Evolutionary conservation across 2,797 vertebrate genomes (phyloP).

Genomic region (Sylvia borin): DNA sequence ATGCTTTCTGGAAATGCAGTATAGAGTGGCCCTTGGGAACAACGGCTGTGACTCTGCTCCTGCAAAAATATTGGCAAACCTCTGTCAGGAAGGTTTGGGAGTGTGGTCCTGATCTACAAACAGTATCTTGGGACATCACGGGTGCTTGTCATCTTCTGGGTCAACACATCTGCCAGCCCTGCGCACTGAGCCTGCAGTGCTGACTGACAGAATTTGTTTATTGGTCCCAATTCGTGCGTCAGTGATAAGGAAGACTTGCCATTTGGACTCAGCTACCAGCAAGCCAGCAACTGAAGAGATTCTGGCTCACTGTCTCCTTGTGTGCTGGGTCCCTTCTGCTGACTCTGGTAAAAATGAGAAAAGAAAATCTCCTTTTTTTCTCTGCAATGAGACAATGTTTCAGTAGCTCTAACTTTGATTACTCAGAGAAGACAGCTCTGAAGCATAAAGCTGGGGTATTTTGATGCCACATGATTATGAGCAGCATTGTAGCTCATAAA

Average conservation of each 20-base stretch:
- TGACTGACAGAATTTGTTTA: not conserved
- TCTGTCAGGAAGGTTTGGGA: not conserved
- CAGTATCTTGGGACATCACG: not conserved
- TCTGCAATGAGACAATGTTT: not conserved
- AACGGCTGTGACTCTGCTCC: not conserved
- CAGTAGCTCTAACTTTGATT: not conserved
- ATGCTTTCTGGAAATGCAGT: not conserved
- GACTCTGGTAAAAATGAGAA: not conserved
- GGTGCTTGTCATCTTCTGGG: not conserved
- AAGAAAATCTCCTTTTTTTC: not conserved
- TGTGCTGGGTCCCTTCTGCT: not conserved
- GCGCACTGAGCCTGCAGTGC: not conserved
- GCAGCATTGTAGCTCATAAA: not conserved
- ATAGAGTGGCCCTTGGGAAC: not conserved
- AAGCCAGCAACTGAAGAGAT: not conserved
- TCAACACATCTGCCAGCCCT: not conserved
- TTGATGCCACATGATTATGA: not conserved
- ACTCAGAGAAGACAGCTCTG: not conserved
- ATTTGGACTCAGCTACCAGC: not conserved
- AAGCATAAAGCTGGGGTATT: not conserved
- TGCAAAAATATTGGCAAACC: not conserved
- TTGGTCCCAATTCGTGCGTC: not conserved
- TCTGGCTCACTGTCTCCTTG: not conserved
- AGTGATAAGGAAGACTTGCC: not conserved
- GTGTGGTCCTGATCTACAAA: not conserved